Evolutionary conservation across 2,888 invertebrate species (phyloP), one percentile per base, ranked within the genome.

Genomic region (Emmelina monodactyla): DNA sequence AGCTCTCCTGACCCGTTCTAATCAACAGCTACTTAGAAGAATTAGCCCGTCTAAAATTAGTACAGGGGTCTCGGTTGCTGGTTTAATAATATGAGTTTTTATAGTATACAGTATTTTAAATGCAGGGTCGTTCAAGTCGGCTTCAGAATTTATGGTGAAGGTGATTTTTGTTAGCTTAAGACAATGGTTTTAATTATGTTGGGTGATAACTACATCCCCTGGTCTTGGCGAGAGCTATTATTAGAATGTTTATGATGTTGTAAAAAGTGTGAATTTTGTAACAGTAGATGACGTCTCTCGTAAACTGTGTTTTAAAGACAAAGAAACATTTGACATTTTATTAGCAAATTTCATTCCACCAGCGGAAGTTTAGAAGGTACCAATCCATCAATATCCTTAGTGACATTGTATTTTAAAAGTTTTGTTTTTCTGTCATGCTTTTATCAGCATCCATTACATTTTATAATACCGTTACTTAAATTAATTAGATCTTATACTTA

Each of bases 141-240:
- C 60, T 55, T 50, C 52, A 62, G 53, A 56, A 68, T 76, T 78
- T 75, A 76, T 65, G 67, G 58, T 45, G 54, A 55, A 57, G 58
- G 63, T 76, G 71, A 72, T 68, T 72, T 68, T 62, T 60, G 58
- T 57, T 58, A 53, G 53, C 49, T 51, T 47, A 61, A 76, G 62
- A 76, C 76, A 76, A 76, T 72, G 72, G 66, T 66, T 70, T 72
- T 76, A 76, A 76, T 76, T 75, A 73, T 71, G 57, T 58, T 51
- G 51, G 62, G 68, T 63, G 69, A 67, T 76, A 72, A 75, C 67
- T 65, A 62, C 52, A 53, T 55, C n/a, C 25, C 11, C 11, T 68
- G 69, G 57, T 50, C 50, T 59, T 62, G 65, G 58, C 62, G 48
- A 55, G 49, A 53, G 55, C 58, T 54, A 47, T 58, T 58, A 53